These are phyloP conservation scores for Ceratoteleas bidentatus DNA, from an alignment of 1,140 invertebrate species.

Conservation along the genomic window DNA sequence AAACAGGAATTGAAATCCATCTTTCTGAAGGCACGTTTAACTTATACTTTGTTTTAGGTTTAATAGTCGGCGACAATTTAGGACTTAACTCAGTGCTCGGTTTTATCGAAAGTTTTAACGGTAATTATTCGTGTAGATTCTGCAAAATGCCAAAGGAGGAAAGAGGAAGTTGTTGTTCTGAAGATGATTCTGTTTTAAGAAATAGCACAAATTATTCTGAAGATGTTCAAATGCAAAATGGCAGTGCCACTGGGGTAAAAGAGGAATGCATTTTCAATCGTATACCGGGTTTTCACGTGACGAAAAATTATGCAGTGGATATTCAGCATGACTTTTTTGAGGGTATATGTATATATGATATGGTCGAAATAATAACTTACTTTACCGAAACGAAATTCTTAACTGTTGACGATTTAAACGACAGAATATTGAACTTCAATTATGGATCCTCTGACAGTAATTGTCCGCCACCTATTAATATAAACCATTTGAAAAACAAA, in stretches of 20 bases:
- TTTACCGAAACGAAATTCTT: constrained; percentile 22
- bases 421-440: constrained; percentile 22
- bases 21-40: background rate
- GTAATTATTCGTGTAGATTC: constrained; percentile 53
- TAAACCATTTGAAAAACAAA: constrained; percentile 60
- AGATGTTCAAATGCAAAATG: constrained; percentile 8
- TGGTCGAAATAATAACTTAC: constrained; percentile 37
- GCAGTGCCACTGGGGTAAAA: constrained; percentile 16
- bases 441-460: constrained; percentile 29
- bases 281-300: constrained; percentile 29
- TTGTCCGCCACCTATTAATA: constrained; percentile 34
- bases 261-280: constrained; percentile 13
- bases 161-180: background rate
- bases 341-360: constrained; percentile 26
- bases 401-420: constrained; percentile 31
- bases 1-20: constrained; percentile 23
- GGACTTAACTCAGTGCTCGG: constrained; percentile 56
- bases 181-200: constrained; percentile 1
- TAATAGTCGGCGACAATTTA: constrained; percentile 58
- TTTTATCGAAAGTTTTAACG: constrained; percentile 56
- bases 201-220: constrained; percentile 6
- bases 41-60: constrained; percentile 48
- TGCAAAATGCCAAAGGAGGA: constrained; percentile 49
- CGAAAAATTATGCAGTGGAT: constrained; percentile 19
- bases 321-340: constrained; percentile 37